These are phyloP conservation scores for Germaria angustata DNA, from an alignment of 2,888 invertebrate species.

Conservation along the genomic window DNA sequence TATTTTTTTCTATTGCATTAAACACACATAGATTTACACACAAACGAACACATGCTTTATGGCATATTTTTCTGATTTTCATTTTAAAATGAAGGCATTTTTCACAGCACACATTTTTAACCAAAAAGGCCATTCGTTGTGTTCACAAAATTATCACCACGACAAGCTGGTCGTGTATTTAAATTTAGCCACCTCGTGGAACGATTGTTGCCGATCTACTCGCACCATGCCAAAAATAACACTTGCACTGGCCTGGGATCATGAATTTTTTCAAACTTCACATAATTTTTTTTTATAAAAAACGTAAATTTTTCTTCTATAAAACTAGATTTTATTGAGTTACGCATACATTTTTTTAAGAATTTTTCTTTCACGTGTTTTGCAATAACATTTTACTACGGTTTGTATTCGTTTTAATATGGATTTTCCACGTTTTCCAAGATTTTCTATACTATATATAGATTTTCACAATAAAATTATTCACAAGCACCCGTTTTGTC, in stretches of 20 bases:
- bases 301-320: conserved; percentile 57
- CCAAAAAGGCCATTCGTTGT: neutral
- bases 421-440: conserved; percentile 76
- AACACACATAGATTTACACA: conserved; percentile 10
- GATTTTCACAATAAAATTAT: conserved; percentile 72
- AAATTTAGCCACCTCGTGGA: conserved; percentile 73
- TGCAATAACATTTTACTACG: conserved; percentile 66
- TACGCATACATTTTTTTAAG: conserved; percentile 21
- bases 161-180: conserved; percentile 75
- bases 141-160: conserved; percentile 47
- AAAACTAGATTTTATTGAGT: conserved; percentile 63
- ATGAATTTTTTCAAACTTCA: conserved; percentile 71
- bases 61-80: conserved; percentile 8
- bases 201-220: conserved; percentile 71
- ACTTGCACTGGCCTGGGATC: conserved; percentile 77
- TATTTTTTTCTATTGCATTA: conserved; percentile 47
- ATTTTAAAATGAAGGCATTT: conserved; percentile 27
- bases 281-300: conserved; percentile 55
- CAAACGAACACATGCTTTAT: conserved; percentile 17
- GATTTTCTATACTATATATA: conserved; percentile 70
- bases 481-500: conserved; percentile 54
- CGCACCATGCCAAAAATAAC: conserved; percentile 77
- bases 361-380: conserved; percentile 42
- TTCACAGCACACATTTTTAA: conserved; percentile 36
- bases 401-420: conserved; percentile 67